Evolutionary conservation across 2,888 invertebrate species (phyloP).

Genomic region (Tortrix viridana): DNA sequence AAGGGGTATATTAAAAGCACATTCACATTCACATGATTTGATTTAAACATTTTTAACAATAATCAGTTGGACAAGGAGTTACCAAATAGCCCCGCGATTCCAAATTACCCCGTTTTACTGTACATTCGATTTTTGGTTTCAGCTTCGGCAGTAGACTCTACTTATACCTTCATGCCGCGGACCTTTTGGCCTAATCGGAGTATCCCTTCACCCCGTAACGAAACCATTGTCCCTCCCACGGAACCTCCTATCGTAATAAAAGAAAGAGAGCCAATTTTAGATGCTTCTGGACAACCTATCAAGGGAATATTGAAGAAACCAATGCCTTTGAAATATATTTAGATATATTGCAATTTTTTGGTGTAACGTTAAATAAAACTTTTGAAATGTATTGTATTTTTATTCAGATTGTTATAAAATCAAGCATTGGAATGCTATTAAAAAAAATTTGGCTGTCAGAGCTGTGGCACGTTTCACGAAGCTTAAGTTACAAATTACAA

Average conservation of each 20-base stretch:
- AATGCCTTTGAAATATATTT: slow-evolving; percentile 79
- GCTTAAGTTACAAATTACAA: too few species aligned
- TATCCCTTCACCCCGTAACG: slow-evolving; percentile 50
- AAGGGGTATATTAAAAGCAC: too few species aligned
- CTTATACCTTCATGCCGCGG: slow-evolving; percentile 68
- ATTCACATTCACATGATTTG: too few species aligned
- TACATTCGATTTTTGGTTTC: slow-evolving; percentile 39
- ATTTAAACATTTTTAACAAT: too few species aligned
- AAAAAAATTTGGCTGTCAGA: not conserved
- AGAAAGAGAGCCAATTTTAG: slow-evolving; percentile 54
- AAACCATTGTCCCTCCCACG: slow-evolving; percentile 50
- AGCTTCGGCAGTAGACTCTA: slow-evolving; percentile 70
- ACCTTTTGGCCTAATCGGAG: slow-evolving; percentile 57
- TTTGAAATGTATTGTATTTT: too few species aligned
- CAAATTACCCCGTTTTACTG: too few species aligned
- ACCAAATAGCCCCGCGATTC: too few species aligned
- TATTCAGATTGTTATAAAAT: too few species aligned
- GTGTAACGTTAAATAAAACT: too few species aligned
- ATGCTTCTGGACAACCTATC: slow-evolving; percentile 51
- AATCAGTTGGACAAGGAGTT: too few species aligned
- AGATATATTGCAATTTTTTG: slow-evolving; percentile 27
- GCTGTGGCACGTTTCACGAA: too few species aligned
- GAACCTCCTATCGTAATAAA: slow-evolving; percentile 59
- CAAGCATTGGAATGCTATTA: not conserved
- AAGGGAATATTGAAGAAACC: slow-evolving; percentile 79